Evolutionary conservation across 2,888 invertebrate genomes (phyloP).

Genomic region (Trachelus tabidus): DNA sequence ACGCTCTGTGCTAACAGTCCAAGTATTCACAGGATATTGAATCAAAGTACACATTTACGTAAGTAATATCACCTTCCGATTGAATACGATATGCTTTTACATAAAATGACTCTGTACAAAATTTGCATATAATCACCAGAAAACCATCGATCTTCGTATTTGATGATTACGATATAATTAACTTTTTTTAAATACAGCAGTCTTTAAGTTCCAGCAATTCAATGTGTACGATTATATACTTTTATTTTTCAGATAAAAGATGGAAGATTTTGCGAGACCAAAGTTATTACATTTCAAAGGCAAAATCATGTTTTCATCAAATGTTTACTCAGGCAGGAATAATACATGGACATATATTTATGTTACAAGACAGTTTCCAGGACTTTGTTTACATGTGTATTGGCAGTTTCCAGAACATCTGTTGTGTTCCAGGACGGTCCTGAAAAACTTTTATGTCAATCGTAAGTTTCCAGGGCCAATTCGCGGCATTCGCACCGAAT

Average conservation of each 20-base stretch:
- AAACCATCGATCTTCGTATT: too few relatives aligned
- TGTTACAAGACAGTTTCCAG: too few relatives aligned
- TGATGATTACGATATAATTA: too few relatives aligned
- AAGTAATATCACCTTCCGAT: background rate
- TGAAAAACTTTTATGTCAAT: too few relatives aligned
- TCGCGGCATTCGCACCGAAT: too few relatives aligned
- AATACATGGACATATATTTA: background rate
- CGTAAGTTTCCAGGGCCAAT: too few relatives aligned
- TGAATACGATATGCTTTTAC: background rate
- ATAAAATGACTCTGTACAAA: background rate
- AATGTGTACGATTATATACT: too few relatives aligned
- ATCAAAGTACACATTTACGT: background rate
- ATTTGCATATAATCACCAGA: background rate
- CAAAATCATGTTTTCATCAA: background rate
- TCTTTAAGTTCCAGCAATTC: too few relatives aligned
- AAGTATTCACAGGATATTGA: background rate
- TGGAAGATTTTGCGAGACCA: background rate
- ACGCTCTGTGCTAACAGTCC: background rate
- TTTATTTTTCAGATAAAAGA: background rate
- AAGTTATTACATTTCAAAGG: background rate
- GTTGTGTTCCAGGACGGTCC: too few relatives aligned
- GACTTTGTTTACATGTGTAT: too few relatives aligned
- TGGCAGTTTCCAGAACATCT: too few relatives aligned
- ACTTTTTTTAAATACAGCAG: too few relatives aligned
- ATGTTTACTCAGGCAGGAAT: background rate